Conservation (phyloP, 2,888 invertebrate genomes). For the Thecocarcelia acutangulata region DNA sequence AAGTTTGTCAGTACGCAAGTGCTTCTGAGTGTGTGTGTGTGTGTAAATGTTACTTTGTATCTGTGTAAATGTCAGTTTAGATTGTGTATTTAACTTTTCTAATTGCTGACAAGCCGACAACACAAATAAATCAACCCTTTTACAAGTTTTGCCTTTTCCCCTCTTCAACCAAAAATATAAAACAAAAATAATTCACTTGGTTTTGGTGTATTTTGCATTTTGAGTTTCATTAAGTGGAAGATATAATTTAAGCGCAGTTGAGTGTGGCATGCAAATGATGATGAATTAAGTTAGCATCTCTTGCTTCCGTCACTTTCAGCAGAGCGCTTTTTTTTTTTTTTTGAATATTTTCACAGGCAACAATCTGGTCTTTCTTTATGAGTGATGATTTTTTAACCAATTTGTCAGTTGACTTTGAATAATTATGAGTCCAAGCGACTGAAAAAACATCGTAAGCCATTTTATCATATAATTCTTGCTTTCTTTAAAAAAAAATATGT, state of each 20-base stretch:
- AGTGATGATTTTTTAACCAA: slow-evolving; percentile 29
- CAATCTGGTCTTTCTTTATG: slow-evolving; percentile 39
- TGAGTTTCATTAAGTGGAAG: slow-evolving; percentile 24
- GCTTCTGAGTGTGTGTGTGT: slow-evolving; percentile 10
- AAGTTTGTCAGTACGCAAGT: not conserved
- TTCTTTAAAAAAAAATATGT: too few species aligned
- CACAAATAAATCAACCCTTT: slow-evolving; percentile 78
- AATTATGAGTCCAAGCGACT: slow-evolving; percentile 53
- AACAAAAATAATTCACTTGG: slow-evolving; percentile 17
- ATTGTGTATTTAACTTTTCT: slow-evolving; percentile 76
- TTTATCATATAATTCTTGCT: too few species aligned
- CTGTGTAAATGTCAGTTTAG: slow-evolving; percentile 60
- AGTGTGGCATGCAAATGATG: slow-evolving; percentile 59
- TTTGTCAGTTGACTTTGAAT: slow-evolving; percentile 62
- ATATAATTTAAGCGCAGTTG: slow-evolving; percentile 18
- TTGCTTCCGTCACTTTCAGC: slow-evolving; percentile 20
- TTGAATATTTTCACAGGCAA: slow-evolving; percentile 42
- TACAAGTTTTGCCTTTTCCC: slow-evolving; percentile 12
- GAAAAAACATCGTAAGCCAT: too few species aligned
- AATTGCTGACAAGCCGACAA: slow-evolving; percentile 78
- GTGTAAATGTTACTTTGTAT: slow-evolving; percentile 32
- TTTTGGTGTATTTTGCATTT: slow-evolving; percentile 41
- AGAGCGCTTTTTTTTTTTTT: not conserved
- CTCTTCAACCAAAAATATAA: slow-evolving; percentile 24
- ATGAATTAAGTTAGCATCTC: slow-evolving; percentile 61